These are phyloP conservation scores for Punctoribates punctum DNA, from an alignment of 2,888 invertebrate genomes.

Conservation along the genomic window DNA sequence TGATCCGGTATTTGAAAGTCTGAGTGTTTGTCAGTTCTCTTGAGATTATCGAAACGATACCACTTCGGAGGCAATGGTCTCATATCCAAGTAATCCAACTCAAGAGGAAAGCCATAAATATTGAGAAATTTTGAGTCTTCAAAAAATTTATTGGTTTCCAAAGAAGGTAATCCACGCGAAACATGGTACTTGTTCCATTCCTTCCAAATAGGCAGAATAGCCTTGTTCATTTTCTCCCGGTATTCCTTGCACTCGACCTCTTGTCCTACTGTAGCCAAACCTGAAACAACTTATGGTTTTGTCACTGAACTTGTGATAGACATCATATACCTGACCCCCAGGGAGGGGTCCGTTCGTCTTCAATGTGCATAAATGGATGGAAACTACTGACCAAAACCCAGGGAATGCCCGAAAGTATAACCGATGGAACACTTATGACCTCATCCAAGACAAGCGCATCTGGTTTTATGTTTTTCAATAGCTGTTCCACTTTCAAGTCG, in stretches of 20 bases:
- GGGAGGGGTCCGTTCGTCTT: background rate
- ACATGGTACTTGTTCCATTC: background rate
- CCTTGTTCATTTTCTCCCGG: background rate
- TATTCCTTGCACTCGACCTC: background rate
- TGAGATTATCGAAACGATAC: background rate
- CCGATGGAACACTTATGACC: background rate
- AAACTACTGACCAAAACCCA: slow-evolving; percentile 1
- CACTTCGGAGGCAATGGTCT: background rate
- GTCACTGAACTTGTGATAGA: background rate
- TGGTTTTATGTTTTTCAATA: background rate
- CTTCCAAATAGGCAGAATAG: background rate
- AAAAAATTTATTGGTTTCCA: background rate
- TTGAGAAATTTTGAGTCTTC: background rate
- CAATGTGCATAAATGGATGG: background rate
- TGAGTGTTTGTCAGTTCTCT: background rate
- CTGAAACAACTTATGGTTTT: background rate
- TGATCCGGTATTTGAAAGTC: background rate
- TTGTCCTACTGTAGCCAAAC: background rate
- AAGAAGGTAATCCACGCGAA: background rate
- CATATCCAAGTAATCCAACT: background rate
- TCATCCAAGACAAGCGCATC: background rate
- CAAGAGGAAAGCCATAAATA: slow-evolving; percentile 10
- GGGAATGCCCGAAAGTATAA: background rate
- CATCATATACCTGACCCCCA: background rate
- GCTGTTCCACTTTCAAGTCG: background rate